phyloP scores from a whole-genome alignment of 1,140 invertebrate species.

The Bombus impatiens region DNA sequence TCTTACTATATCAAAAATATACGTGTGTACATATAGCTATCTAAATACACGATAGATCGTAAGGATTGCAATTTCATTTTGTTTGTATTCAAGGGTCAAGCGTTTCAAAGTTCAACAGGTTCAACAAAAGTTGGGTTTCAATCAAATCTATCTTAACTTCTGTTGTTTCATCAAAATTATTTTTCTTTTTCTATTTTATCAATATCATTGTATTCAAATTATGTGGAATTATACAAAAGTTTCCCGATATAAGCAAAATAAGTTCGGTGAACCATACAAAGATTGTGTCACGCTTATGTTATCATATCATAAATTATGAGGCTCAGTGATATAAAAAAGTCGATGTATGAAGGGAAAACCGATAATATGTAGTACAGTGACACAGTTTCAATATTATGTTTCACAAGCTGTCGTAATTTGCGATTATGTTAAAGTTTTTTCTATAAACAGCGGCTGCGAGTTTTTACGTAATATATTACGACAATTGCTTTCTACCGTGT shows the following conservation, averaged over 20 bases:
- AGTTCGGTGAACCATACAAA: not conserved
- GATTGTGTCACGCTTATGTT: not conserved
- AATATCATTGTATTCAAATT: slow-evolving; percentile 7
- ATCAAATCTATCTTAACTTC: not conserved
- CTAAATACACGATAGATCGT: not conserved
- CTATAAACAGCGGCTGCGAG: slow-evolving; percentile 42
- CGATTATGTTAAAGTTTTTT: slow-evolving; percentile 41
- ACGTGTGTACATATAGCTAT: slow-evolving; percentile 18
- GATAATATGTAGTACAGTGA: not conserved
- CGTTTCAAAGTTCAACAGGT: not conserved
- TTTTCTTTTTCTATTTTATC: not conserved
- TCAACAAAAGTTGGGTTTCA: not conserved
- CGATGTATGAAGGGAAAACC: not conserved
- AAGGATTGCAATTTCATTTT: not conserved
- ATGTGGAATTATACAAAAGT: slow-evolving; percentile 6
- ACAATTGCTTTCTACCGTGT: slow-evolving; percentile 39
- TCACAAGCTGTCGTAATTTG: slow-evolving; percentile 25
- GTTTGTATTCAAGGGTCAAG: not conserved
- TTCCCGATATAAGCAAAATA: not conserved
- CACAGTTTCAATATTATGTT: slow-evolving; percentile 28
- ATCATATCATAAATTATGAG: slow-evolving; percentile 4
- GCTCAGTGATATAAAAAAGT: not conserved
- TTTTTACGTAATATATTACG: slow-evolving; percentile 10
- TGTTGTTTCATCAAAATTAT: not conserved
- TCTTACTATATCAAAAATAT: slow-evolving; percentile 50